These are phyloP conservation scores for Brachionus asplanchnoidis DNA, from an alignment of 1,140 invertebrate genomes.

Conservation along the genomic window DNA sequence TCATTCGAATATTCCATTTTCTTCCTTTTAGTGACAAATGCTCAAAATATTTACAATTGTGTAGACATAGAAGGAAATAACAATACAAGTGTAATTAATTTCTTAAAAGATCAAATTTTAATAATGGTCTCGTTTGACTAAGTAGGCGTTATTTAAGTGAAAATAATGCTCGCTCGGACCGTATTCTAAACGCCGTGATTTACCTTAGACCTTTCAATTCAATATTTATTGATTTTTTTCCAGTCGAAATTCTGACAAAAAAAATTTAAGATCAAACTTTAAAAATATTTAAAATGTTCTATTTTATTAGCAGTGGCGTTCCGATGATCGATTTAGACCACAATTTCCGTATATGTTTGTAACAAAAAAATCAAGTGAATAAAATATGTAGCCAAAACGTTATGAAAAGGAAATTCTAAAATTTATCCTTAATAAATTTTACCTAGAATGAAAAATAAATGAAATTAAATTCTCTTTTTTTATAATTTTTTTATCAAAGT, in stretches of 20 bases:
- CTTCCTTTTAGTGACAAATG: not conserved
- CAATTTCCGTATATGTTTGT: too few species aligned
- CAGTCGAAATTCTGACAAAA: not conserved
- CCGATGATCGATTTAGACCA: too few species aligned
- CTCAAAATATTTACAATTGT: not conserved
- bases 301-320: not conserved
- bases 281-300: not conserved
- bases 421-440: too few species aligned
- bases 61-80: not conserved
- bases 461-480: not conserved
- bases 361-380: too few species aligned
- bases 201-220: not conserved
- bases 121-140: not conserved
- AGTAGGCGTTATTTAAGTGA: not conserved
- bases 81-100: slow-evolving; percentile 4
- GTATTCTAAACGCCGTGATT: not conserved
- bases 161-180: not conserved
- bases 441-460: too few species aligned
- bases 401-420: too few species aligned
- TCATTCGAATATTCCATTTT: not conserved
- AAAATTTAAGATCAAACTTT: not conserved
- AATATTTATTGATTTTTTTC: not conserved
- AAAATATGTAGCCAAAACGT: too few species aligned
- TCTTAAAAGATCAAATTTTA: not conserved
- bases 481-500: not conserved